These are phyloP conservation scores for Acanthosepion pharaonis DNA, from an alignment of 2,888 invertebrate genomes.

Conservation along the genomic window DNA sequence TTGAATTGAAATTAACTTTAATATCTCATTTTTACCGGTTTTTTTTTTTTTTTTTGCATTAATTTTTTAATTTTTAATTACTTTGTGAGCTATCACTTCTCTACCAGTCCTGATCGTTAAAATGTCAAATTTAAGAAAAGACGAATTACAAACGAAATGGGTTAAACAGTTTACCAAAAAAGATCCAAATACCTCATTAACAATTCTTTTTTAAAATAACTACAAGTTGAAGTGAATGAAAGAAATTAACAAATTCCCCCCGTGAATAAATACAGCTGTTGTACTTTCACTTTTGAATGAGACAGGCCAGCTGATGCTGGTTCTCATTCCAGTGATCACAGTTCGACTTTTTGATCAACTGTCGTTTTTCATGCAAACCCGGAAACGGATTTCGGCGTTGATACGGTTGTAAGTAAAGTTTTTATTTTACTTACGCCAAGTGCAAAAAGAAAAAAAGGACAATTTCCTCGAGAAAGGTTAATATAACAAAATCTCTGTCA, in stretches of 20 bases:
- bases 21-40: no score
- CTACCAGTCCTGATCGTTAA: background rate
- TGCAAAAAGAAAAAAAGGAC: background rate
- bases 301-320: background rate
- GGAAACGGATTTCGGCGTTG: background rate
- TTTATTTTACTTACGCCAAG: background rate
- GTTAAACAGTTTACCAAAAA: background rate
- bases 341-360: background rate
- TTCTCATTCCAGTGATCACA: background rate
- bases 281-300: background rate
- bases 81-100: background rate
- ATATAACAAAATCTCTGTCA: background rate
- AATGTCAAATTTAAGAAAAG: background rate
- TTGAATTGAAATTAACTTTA: no score
- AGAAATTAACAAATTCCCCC: background rate
- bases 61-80: no score
- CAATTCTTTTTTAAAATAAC: background rate
- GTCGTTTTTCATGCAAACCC: background rate
- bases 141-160: background rate
- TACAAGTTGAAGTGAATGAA: background rate
- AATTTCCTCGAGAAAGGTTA: background rate
- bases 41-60: no score
- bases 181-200: background rate
- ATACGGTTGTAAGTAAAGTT: slow-evolving; percentile 14
- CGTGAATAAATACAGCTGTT: background rate